phyloP scores from a whole-genome alignment of 2,113 vertebrate species.

The Mixornis gularis region DNA sequence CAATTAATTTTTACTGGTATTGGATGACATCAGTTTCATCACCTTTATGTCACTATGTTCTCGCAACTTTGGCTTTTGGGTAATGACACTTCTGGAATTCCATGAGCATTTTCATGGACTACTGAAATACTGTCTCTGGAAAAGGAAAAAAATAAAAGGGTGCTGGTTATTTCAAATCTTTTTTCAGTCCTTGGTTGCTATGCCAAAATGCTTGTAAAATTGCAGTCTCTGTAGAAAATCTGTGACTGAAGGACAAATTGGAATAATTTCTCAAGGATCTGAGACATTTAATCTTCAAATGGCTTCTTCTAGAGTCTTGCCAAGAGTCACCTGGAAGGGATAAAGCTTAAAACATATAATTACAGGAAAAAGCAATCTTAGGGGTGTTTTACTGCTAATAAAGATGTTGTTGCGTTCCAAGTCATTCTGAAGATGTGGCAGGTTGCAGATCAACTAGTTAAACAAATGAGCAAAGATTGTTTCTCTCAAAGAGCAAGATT shows the following conservation, averaged over 20 bases:
- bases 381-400: background rate
- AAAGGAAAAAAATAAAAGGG: background rate
- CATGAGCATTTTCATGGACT: background rate
- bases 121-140: background rate
- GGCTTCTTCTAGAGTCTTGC: background rate
- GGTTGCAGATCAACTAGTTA: background rate
- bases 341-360: background rate
- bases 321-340: background rate
- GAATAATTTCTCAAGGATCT: background rate
- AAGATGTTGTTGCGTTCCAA: background rate
- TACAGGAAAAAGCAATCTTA: background rate
- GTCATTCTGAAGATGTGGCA: background rate
- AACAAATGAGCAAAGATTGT: background rate
- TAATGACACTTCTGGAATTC: background rate
- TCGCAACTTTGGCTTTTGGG: background rate
- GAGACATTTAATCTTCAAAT: constrained; percentile 21
- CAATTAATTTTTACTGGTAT: background rate
- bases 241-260: background rate
- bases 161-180: background rate
- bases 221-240: background rate
- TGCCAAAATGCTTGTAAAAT: background rate
- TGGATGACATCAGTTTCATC: background rate
- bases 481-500: background rate
- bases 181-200: background rate
- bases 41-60: background rate